phyloP scores from a whole-genome alignment of 2,888 invertebrate species.

The Lacanobia wlatinum region DNA sequence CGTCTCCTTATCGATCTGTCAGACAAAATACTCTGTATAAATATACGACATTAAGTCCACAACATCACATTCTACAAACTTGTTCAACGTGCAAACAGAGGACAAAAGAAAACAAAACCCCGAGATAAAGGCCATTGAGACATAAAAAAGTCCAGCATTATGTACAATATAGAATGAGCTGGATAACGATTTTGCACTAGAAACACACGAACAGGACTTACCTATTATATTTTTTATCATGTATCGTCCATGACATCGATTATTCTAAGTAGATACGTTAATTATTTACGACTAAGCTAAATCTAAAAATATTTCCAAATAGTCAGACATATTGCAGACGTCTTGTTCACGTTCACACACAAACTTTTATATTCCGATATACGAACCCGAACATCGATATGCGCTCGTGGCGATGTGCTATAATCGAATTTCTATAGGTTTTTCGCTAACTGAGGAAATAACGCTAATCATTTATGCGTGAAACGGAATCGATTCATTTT shows the following conservation, averaged over 20 bases:
- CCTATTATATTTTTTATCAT: constrained; percentile 82
- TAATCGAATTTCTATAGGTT: constrained; percentile 71
- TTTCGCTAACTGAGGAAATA: constrained; percentile 55
- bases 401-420: constrained; percentile 73
- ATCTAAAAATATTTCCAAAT: constrained; percentile 91
- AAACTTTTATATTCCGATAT: constrained; percentile 80
- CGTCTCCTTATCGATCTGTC: constrained; percentile 89
- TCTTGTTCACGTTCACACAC: constrained; percentile 85
- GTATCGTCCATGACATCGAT: constrained; percentile 84
- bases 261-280: constrained; percentile 75
- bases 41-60: constrained; percentile 77
- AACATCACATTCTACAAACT: constrained; percentile 81
- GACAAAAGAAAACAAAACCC: constrained; percentile 90
- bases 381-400: constrained; percentile 76
- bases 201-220: constrained; percentile 73
- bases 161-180: constrained; percentile 79
- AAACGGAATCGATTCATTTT: constrained; percentile 71
- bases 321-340: constrained; percentile 91
- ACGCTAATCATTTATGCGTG: constrained; percentile 72
- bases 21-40: constrained; percentile 84
- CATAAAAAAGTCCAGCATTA: constrained; percentile 88
- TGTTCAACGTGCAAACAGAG: constrained; percentile 83
- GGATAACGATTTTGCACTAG: constrained; percentile 70
- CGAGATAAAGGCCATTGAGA: constrained; percentile 90
- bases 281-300: constrained; percentile 82